phyloP scores from a whole-genome alignment of 2,797 vertebrate genomes.

The Sebastiscus albofasciatus region DNA sequence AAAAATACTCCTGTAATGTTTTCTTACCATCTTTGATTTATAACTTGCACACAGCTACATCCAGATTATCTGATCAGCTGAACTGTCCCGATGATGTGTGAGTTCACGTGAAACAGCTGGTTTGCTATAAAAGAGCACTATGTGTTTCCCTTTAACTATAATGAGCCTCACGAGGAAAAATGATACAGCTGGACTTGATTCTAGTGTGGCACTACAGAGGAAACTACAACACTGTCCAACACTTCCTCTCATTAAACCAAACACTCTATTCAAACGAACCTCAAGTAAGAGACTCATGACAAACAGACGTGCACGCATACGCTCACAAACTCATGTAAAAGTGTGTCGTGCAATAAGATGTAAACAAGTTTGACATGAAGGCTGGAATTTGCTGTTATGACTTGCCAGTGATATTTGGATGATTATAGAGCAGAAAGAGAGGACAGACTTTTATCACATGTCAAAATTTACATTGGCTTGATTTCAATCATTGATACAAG shows the following conservation, averaged over 20 bases:
- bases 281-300: background rate
- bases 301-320: background rate
- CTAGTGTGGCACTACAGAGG: conserved; percentile 28
- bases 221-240: conserved; percentile 14
- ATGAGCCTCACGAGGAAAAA: conserved; percentile 39
- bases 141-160: conserved; percentile 5
- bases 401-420: background rate
- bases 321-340: background rate
- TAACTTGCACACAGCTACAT: background rate
- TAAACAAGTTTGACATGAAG: background rate
- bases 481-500: background rate
- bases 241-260: conserved; percentile 18
- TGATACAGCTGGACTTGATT: conserved; percentile 16
- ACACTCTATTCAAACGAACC: conserved; percentile 4
- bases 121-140: background rate
- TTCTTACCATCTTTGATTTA: background rate
- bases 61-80: background rate
- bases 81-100: background rate
- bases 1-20: background rate
- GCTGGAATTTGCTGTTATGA: background rate
- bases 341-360: background rate
- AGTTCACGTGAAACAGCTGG: conserved; percentile 18
- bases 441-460: background rate
- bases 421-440: background rate
- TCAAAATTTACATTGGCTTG: background rate